Evolutionary conservation across 1,140 invertebrate genomes (phyloP).

Genomic region (Aradophagus sp.): DNA sequence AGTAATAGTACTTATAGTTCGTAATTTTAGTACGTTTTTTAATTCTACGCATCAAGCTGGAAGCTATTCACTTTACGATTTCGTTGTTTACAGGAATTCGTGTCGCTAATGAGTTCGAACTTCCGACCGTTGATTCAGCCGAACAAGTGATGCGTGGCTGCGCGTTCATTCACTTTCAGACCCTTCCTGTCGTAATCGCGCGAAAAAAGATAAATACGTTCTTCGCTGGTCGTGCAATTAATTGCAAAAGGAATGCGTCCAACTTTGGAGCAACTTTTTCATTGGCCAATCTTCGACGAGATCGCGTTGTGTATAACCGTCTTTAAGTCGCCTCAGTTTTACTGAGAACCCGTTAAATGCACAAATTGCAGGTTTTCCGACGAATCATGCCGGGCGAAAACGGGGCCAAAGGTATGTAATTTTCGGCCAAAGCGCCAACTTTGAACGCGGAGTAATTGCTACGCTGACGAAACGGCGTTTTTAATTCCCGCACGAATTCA

Average conservation of each 20-base stretch:
- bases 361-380: slow-evolving; percentile 42
- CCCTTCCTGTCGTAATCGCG: slow-evolving; percentile 22
- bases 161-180: slow-evolving; percentile 17
- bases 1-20: too few species aligned
- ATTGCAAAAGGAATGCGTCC: background rate
- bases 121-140: slow-evolving; percentile 37
- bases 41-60: slow-evolving; percentile 42
- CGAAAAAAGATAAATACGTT: slow-evolving; percentile 10
- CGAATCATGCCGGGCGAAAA: slow-evolving; percentile 17
- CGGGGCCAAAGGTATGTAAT: slow-evolving; percentile 25
- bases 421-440: slow-evolving; percentile 26
- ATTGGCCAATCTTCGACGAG: slow-evolving; percentile 12
- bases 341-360: slow-evolving; percentile 36
- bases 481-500: too few species aligned
- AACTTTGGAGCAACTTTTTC: background rate
- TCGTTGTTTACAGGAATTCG: slow-evolving; percentile 19
- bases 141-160: slow-evolving; percentile 28
- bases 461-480: slow-evolving; percentile 7
- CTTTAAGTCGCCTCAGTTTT: slow-evolving; percentile 33
- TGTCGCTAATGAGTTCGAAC: slow-evolving; percentile 14
- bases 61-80: slow-evolving; percentile 64
- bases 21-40: too few species aligned
- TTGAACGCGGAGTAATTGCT: slow-evolving; percentile 15
- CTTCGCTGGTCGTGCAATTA: slow-evolving; percentile 7
- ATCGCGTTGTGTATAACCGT: slow-evolving; percentile 24